phyloP scores from a whole-genome alignment of 2,797 vertebrate genomes.

The Eulemur albifrons region DNA sequence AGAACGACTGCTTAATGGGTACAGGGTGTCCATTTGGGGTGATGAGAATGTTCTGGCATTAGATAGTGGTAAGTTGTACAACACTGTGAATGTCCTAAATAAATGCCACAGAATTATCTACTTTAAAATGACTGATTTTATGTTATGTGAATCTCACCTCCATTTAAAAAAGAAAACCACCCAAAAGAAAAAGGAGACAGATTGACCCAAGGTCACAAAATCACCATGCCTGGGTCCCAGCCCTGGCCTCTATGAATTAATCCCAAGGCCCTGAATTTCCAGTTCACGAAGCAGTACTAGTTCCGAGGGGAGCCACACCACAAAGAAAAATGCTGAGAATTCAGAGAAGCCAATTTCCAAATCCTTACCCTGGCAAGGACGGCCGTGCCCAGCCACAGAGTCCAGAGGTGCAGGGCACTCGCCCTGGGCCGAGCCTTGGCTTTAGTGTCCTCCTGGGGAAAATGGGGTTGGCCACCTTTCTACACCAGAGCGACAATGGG shows the following conservation, averaged over 20 bases:
- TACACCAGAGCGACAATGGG: neutral
- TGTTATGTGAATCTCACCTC: neutral
- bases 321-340: neutral
- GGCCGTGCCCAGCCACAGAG: neutral
- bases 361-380: neutral
- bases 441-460: neutral
- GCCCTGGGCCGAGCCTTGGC: neutral
- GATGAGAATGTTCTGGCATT: neutral
- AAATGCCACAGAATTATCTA: neutral
- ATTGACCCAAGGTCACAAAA: neutral
- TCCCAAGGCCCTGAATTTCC: neutral
- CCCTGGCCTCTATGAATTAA: neutral
- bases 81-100: neutral
- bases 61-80: neutral
- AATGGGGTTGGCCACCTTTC: too few relatives aligned
- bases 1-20: too few relatives aligned
- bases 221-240: neutral
- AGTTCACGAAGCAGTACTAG: neutral
- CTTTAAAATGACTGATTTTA: neutral
- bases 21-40: too few relatives aligned
- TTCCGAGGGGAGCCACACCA: neutral
- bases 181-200: neutral
- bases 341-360: neutral
- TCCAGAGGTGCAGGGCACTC: accelerated
- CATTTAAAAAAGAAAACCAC: neutral